These are phyloP conservation scores for Drosophila kurseongensis DNA, from an alignment of 1,140 invertebrate species.

Conservation along the genomic window DNA sequence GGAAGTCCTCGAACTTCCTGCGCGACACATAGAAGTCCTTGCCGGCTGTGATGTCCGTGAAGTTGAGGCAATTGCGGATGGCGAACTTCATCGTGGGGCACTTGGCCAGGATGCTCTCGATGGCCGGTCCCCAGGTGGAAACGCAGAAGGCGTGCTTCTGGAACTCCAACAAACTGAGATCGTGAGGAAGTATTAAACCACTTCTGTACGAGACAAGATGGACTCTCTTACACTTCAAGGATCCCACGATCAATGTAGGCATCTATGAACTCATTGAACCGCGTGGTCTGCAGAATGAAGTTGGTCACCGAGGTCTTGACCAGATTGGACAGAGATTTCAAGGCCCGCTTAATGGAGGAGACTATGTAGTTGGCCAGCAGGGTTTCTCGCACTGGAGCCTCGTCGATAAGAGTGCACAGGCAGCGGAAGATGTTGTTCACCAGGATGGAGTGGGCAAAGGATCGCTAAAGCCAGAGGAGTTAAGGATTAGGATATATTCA, in stretches of 20 bases:
- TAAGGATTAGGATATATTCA: neutral
- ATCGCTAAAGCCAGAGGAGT: slow-evolving; percentile 27
- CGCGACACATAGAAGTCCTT: slow-evolving; percentile 75
- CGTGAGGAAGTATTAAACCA: neutral
- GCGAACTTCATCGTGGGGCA: slow-evolving; percentile 77
- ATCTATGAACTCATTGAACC: slow-evolving; percentile 69
- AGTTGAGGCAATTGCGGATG: slow-evolving; percentile 72
- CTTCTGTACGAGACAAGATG: too few relatives aligned
- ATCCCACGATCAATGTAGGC: slow-evolving; percentile 74
- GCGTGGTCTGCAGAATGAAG: slow-evolving; percentile 77
- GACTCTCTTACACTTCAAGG: slow-evolving; percentile 65
- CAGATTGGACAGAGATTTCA: slow-evolving; percentile 73
- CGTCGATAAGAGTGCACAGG: slow-evolving; percentile 71
- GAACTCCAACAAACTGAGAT: slow-evolving; percentile 55
- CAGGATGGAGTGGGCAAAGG: slow-evolving; percentile 72
- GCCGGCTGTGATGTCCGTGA: slow-evolving; percentile 73
- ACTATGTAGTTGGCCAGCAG: slow-evolving; percentile 62
- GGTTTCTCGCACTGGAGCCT: slow-evolving; percentile 44
- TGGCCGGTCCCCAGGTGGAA: slow-evolving; percentile 78
- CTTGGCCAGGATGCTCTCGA: slow-evolving; percentile 77
- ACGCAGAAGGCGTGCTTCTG: slow-evolving; percentile 76
- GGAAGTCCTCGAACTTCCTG: slow-evolving; percentile 65
- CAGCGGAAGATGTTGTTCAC: slow-evolving; percentile 79
- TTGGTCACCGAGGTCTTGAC: slow-evolving; percentile 78
- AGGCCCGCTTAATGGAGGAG: slow-evolving; percentile 70